Conservation (phyloP, 2,113 vertebrate genomes). For the Halcyon malimbica region DNA sequence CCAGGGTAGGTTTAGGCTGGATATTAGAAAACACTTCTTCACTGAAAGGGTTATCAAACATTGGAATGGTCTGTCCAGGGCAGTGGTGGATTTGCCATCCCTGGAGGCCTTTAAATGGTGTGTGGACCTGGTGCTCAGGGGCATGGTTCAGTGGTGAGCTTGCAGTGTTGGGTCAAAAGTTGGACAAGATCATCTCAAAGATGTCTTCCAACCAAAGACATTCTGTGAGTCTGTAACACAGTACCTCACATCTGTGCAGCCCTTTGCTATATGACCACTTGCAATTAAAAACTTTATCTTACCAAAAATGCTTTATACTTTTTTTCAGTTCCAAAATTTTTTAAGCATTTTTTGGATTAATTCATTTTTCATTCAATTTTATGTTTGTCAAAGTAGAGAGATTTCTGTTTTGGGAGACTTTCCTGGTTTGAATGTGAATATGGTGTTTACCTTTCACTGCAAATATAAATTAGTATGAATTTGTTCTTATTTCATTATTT, state of each 20-base stretch:
- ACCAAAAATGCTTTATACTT: background rate
- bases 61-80: no score
- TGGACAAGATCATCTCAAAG: no score
- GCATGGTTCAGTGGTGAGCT: no score
- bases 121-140: no score
- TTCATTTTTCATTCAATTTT: background rate
- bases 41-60: no score
- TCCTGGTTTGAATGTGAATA: background rate
- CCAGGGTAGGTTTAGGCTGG: no score
- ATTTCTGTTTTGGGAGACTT: background rate
- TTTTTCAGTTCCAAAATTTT: background rate
- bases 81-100: no score
- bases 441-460: background rate
- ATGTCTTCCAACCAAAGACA: no score
- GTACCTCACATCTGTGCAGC: background rate
- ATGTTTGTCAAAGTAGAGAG: background rate
- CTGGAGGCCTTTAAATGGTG: no score
- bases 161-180: no score
- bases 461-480: background rate
- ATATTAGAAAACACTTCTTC: no score
- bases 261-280: background rate
- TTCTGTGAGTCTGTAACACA: no score
- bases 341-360: background rate
- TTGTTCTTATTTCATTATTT: background rate
- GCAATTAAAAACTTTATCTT: background rate